Conservation (phyloP, 2,888 invertebrate genomes). For the Nymphalis urticae region DNA sequence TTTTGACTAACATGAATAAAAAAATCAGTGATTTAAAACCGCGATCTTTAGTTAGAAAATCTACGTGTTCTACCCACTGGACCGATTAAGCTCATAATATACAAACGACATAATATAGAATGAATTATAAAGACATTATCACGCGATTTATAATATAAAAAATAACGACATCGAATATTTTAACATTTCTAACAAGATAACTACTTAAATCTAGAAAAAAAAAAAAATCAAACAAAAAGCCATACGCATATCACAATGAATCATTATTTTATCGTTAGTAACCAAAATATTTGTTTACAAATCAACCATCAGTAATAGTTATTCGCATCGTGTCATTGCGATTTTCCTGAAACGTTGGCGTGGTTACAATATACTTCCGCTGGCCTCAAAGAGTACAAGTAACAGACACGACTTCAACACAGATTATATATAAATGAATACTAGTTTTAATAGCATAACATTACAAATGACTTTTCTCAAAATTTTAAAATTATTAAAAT, state of each 20-base stretch:
- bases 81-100: no score
- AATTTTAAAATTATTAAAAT: no score
- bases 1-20: no score
- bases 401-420: conserved; percentile 11
- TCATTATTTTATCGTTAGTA: conserved; percentile 17
- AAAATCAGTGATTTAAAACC: no score
- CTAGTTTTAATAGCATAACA: no score
- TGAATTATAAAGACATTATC: no score
- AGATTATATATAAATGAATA: no score
- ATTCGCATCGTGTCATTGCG: conserved; percentile 37
- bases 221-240: background rate
- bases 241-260: background rate
- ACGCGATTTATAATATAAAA: no score
- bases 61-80: no score
- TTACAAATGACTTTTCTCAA: background rate
- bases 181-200: background rate
- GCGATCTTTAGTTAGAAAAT: no score
- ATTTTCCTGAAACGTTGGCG: conserved; percentile 64
- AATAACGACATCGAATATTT: no score
- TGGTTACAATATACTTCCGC: conserved; percentile 58
- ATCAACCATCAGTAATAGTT: conserved; percentile 18
- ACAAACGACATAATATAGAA: no score
- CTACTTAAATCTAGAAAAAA: background rate
- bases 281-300: conserved; percentile 18
- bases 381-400: conserved; percentile 49